Evolutionary conservation across 2,113 vertebrate species (phyloP), one percentile per base, ranked within the genome.

Genomic region (pig (Sus scrofa)): DNA sequence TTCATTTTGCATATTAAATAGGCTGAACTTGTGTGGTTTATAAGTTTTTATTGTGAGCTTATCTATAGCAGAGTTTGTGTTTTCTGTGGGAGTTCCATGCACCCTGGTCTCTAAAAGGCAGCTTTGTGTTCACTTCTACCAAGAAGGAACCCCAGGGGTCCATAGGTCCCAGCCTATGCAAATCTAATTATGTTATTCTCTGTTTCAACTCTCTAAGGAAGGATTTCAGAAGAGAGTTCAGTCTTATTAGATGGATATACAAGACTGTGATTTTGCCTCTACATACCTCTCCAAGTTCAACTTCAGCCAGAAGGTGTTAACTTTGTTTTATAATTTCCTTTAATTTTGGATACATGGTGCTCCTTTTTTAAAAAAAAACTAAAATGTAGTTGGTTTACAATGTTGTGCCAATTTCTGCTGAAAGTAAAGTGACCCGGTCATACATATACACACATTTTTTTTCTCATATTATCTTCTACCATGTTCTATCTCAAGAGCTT

Each of bases 181-280:
- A 85, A 82, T 85, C 34, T 79, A 87, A 87, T 60, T 68, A 50
- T 30, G 34, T 9, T 27, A n/a, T 82, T 65, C 39, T 94, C 78
- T 94, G 89, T 89, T 79, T 74, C 78, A 87, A 63, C 32, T 71
- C n/a, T 87, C 14, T 60, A 26, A 68, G 70, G n/a, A 52, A 78
- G 37, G 44, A 30, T 62, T 94, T 85, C 74, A 83, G 56, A 32
- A 87, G 58, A 67, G 19, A 54, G 4, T 73, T 79, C 32, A 37
- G n/a, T 34, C 27, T 60, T 73, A 50, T 63, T 50, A n/a, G 16
- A 32, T 58, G 70, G 32, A 39, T 50, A 7, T 22, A 58, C 0
- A 60, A 32, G 54, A 87, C 18, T 12, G 9, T 37, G 60, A 39
- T 60, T 30, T 73, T 50, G 12, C 22, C 58, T 87, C 30, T 24